Percentiles rank a stretch among this genome's conserved stretches.
phyloP scores from a whole-genome alignment of 2,113 vertebrate genomes.

The Panthera leo region DNA sequence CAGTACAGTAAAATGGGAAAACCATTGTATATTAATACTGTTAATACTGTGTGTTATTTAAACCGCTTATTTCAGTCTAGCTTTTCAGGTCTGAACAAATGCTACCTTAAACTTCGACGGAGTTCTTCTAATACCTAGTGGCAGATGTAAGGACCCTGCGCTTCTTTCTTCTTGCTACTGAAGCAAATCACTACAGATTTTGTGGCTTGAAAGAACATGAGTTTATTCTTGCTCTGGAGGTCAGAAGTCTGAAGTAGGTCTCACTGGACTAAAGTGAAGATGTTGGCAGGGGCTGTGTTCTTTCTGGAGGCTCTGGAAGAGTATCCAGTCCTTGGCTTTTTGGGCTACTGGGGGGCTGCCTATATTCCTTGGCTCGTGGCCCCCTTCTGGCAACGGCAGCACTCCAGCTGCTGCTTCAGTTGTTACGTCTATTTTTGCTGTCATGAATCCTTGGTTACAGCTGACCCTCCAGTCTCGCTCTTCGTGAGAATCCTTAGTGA shows the following conservation, averaged over 20 bases:
- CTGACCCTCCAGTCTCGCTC: neutral
- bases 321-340: neutral
- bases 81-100: neutral
- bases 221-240: neutral
- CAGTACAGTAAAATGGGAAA: neutral
- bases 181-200: neutral
- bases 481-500: neutral
- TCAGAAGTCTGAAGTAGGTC: neutral
- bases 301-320: neutral
- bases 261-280: neutral
- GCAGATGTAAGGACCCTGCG: neutral
- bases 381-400: neutral
- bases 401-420: neutral
- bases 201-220: neutral
- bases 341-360: neutral
- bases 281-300: neutral
- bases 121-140: neutral
- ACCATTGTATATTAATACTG: neutral
- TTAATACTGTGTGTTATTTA: neutral
- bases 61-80: neutral
- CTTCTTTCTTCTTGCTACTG: neutral
- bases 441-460: neutral
- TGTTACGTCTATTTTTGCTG: neutral
- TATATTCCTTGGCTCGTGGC: neutral
- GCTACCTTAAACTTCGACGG: neutral